A percentile compares a stretch with the other conserved stretches of the same genome.
Evolutionary conservation across 1,140 invertebrate species (phyloP).

Genomic region (Nebria ingens): DNA sequence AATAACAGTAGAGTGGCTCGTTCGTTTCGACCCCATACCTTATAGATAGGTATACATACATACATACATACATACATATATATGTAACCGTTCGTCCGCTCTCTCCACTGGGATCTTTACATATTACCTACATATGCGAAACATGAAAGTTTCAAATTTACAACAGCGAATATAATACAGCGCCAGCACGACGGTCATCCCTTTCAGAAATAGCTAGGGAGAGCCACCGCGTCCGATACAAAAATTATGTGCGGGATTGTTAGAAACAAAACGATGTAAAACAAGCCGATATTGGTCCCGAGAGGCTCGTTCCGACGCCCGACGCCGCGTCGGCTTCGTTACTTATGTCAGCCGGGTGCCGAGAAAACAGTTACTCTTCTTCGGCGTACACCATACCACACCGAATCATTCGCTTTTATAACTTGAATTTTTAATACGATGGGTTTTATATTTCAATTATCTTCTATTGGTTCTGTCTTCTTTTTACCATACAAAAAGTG

Average conservation of each 20-base stretch:
- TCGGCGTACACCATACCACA: too few relatives aligned
- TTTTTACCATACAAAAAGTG: too few relatives aligned
- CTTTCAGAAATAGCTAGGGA: background rate
- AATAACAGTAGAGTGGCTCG: constrained; percentile 30
- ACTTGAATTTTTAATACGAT: too few relatives aligned
- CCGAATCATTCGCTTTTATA: too few relatives aligned
- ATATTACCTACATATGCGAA: constrained; percentile 6
- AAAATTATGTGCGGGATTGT: constrained; percentile 35
- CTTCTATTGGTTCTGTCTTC: too few relatives aligned
- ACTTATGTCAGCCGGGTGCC: constrained; percentile 6
- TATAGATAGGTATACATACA: constrained; percentile 21
- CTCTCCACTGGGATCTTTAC: background rate
- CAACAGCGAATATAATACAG: background rate
- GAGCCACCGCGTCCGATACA: constrained; percentile 16
- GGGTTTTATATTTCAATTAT: too few relatives aligned
- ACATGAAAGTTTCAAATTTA: constrained; percentile 7
- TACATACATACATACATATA: constrained; percentile 11
- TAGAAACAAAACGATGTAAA: constrained; percentile 40
- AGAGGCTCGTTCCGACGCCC: constrained; percentile 23
- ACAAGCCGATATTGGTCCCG: constrained; percentile 34
- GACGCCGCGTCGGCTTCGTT: constrained; percentile 9
- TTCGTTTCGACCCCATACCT: background rate
- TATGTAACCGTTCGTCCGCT: background rate
- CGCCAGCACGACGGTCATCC: background rate
- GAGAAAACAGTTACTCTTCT: too few relatives aligned